phyloP scores from a whole-genome alignment of 2,888 invertebrate genomes.

The Tryphoninae sp. region DNA sequence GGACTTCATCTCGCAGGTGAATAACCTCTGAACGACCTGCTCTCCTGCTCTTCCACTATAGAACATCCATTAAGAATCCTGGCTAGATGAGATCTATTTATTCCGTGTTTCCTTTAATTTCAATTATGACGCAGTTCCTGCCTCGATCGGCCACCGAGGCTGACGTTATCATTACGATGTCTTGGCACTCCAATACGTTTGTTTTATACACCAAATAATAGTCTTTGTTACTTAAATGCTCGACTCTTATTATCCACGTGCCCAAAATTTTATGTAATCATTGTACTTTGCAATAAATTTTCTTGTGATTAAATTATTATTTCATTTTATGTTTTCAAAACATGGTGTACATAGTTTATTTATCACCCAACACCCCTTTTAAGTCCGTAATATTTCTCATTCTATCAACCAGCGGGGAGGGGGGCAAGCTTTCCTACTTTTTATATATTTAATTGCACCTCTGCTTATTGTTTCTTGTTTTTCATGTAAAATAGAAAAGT shows the following conservation, averaged over 20 bases:
- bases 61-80: not conserved
- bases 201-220: not conserved
- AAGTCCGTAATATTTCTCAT: not conserved
- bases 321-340: not conserved
- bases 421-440: constrained; percentile 43
- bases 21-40: constrained; percentile 24
- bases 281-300: not conserved
- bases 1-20: constrained; percentile 61
- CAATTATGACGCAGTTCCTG: constrained; percentile 13
- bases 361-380: not conserved
- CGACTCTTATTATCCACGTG: not conserved
- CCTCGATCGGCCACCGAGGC: constrained; percentile 1
- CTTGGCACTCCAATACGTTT: constrained; percentile 31
- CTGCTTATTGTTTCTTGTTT: not conserved
- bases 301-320: not conserved
- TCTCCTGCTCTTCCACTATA: not conserved
- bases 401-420: not conserved
- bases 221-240: not conserved
- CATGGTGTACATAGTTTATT: not conserved
- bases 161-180: constrained; percentile 45
- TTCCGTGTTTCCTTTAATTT: constrained; percentile 10
- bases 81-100: not conserved
- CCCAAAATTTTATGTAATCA: not conserved
- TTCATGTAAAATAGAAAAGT: not conserved
- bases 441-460: constrained; percentile 4